Evolutionary conservation across 2,797 vertebrate species (phyloP), one percentile per base, ranked within the genome.

Genomic region (Thalassophryne amazonica): DNA sequence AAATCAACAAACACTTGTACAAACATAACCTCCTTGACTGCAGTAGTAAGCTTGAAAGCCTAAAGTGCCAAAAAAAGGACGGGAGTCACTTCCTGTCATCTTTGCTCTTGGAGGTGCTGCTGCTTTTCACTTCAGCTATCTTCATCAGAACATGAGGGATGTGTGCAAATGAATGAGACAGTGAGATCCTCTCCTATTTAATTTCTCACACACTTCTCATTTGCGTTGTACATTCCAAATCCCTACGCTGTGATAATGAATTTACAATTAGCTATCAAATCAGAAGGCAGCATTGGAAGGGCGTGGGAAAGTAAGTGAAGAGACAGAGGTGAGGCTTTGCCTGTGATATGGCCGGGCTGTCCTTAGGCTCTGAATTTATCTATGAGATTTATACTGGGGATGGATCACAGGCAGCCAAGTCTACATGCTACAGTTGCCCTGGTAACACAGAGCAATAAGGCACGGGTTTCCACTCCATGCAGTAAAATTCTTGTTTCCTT

Each of bases 371-470:
- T 27, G 42, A 64, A 74, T 78, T 69, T 36, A 40, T 61, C 46
- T 48, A 18, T 36, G 23, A 68, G 54, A 31, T 60, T 37, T 52
- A 28, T 7, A 30, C 38, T 17, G 10, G 2, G 29, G 64, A 67
- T 32, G 66, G 46, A 58, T 69, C 27, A 70, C 68, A 72, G 62
- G 60, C 35, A 42, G 69, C 52, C 47, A 60, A 66, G 81, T 60
- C 68, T 47, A 63, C 77, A 76, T 79, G 66, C 63, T 79, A 81
- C 79, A 60, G 90, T 92, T 92, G 83, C 93, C 87, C 85, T 76
- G 88, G 91, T 58, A 88, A 94, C 32, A 18, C 67, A 68, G 47
- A 71, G 73, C 55, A 53, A 65, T 40, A 68, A 50, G 82, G 74
- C 20, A 2, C 55, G 53, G 50, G 60, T 63, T 71, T 61, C 51